Conservation (phyloP, 1,140 invertebrate genomes). For the Zaprionus ghesquierei region DNA sequence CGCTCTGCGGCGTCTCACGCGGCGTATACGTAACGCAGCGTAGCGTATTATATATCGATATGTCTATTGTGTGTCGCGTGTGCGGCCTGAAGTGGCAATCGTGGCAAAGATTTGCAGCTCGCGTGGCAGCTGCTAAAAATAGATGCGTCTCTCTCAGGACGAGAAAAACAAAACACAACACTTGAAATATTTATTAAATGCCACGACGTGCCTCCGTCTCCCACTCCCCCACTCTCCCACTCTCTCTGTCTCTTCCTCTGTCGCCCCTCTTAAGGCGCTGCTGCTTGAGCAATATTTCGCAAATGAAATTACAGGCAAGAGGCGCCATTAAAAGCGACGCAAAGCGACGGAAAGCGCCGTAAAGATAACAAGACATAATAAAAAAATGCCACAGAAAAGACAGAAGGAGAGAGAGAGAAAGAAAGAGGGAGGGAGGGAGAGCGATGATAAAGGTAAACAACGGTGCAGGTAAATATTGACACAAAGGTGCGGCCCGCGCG, state of each 20-base stretch:
- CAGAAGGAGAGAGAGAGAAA: conserved; percentile 15
- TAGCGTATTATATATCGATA: neutral
- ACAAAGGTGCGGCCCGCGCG: conserved; percentile 3
- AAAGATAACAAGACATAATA: conserved; percentile 67
- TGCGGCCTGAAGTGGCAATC: conserved; percentile 46
- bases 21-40: conserved; percentile 28
- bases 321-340: conserved; percentile 64
- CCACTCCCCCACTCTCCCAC: neutral
- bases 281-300: conserved; percentile 17
- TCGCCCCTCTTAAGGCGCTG: neutral
- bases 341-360: conserved; percentile 58
- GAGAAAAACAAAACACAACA: conserved; percentile 5
- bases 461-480: conserved; percentile 61
- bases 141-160: conserved; percentile 13
- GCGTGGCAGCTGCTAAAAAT: conserved; percentile 53
- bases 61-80: conserved; percentile 9
- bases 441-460: conserved; percentile 67
- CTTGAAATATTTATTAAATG: conserved; percentile 65
- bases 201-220: conserved; percentile 1
- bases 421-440: neutral
- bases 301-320: conserved; percentile 67
- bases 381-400: conserved; percentile 49
- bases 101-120: conserved; percentile 51
- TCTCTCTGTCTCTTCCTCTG: neutral
- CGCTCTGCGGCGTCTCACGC: neutral